These are phyloP conservation scores for Artemia franciscana DNA, from an alignment of 1,140 invertebrate genomes.

Conservation along the genomic window DNA sequence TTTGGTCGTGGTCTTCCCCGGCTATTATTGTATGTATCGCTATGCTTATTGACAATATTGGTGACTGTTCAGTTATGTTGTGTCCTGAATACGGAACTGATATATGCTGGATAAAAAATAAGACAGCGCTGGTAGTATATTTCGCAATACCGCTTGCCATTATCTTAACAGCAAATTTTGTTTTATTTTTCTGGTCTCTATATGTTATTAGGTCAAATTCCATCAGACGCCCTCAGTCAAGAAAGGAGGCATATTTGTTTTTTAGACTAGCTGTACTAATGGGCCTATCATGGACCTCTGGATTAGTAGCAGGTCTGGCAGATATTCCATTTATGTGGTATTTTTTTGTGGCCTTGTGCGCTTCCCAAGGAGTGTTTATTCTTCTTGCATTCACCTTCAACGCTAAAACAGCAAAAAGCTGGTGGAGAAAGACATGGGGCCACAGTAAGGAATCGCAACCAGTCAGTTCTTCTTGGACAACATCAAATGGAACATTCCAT, in stretches of 20 bases:
- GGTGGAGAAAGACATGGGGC: too few relatives aligned
- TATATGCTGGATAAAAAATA: slow-evolving; percentile 29
- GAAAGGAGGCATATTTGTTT: slow-evolving; percentile 29
- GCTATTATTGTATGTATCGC: slow-evolving; percentile 23
- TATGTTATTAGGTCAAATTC: slow-evolving; percentile 27
- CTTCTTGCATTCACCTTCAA: slow-evolving; percentile 32
- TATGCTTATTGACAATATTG: slow-evolving; percentile 23
- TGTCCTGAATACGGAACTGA: slow-evolving; percentile 14
- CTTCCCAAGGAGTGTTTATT: slow-evolving; percentile 32
- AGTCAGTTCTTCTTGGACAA: too few relatives aligned
- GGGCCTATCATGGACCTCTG: slow-evolving; percentile 29
- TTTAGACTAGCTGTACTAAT: slow-evolving; percentile 29
- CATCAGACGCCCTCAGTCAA: slow-evolving; percentile 9
- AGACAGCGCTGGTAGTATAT: slow-evolving; percentile 26
- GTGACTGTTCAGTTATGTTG: too few relatives aligned
- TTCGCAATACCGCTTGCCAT: slow-evolving; percentile 26
- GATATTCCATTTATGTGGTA: slow-evolving; percentile 24
- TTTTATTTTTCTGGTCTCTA: slow-evolving; percentile 26
- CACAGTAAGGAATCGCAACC: too few relatives aligned
- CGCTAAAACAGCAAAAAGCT: too few relatives aligned
- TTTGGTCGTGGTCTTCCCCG: slow-evolving; percentile 29
- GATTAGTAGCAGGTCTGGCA: slow-evolving; percentile 25
- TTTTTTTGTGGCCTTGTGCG: slow-evolving; percentile 28
- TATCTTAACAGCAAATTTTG: slow-evolving; percentile 25
- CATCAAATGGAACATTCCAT: too few relatives aligned